Evolutionary conservation across 2,113 vertebrate species (phyloP).

Genomic region (Vicugna pacos): DNA sequence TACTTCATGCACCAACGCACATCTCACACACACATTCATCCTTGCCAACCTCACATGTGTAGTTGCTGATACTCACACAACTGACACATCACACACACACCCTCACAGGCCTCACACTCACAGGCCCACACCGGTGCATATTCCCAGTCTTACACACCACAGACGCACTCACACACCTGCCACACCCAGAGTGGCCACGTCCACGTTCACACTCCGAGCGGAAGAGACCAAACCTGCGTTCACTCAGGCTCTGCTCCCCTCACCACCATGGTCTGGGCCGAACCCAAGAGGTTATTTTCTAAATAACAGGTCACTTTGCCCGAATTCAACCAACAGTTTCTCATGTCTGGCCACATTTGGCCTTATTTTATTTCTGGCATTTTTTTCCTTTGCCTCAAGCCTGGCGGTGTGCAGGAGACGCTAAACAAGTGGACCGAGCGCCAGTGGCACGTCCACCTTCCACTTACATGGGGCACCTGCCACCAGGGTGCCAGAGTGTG

Average conservation of each 20-base stretch:
- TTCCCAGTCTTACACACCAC: not conserved
- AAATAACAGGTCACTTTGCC: not conserved
- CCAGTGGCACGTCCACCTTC: rapidly evolving
- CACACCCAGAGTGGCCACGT: not conserved
- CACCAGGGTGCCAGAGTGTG: rapidly evolving
- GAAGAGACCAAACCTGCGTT: rapidly evolving
- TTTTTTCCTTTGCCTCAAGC: not conserved
- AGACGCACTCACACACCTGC: rapidly evolving
- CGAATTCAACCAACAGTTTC: not conserved
- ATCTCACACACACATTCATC: not conserved
- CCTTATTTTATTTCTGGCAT: not conserved
- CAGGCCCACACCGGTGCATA: no score
- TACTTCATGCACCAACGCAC: not conserved
- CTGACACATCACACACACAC: no score
- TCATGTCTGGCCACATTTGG: not conserved
- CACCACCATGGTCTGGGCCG: not conserved
- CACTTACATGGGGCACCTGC: rapidly evolving
- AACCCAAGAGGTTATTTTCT: not conserved
- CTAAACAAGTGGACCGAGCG: no score
- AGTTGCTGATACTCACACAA: no score
- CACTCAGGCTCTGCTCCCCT: rapidly evolving
- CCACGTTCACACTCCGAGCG: rapidly evolving
- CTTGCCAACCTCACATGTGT: not conserved
- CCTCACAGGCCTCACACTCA: not conserved
- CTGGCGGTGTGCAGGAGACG: rapidly evolving